phyloP scores from a whole-genome alignment of 2,113 vertebrate genomes.

The Salminus brasiliensis region DNA sequence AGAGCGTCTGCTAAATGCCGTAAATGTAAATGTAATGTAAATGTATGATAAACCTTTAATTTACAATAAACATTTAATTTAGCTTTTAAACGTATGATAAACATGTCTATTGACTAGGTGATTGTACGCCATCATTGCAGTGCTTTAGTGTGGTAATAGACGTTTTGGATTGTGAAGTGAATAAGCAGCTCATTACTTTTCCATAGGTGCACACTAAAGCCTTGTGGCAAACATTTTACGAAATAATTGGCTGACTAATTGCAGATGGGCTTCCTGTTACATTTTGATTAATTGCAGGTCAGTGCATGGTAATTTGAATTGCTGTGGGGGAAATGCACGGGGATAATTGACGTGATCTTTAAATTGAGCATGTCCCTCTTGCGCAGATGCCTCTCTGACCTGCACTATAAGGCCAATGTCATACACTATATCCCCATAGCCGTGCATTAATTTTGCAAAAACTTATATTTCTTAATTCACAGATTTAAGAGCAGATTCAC shows the following conservation, averaged over 20 bases:
- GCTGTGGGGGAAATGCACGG: neutral
- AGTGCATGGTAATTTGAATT: conserved; percentile 16
- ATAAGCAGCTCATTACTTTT: conserved; percentile 37
- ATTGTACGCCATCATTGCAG: neutral
- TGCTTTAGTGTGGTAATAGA: neutral
- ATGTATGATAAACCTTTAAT: too few relatives aligned
- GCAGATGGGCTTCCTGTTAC: neutral
- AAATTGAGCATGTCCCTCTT: neutral
- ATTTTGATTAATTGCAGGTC: conserved; percentile 46
- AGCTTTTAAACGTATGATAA: too few relatives aligned
- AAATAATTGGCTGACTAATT: conserved; percentile 31
- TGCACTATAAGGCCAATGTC: neutral
- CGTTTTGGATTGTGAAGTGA: neutral
- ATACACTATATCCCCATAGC: neutral
- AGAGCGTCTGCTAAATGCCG: too few relatives aligned
- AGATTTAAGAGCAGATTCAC: neutral
- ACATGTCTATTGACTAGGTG: neutral
- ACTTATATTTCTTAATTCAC: neutral
- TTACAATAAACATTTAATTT: too few relatives aligned
- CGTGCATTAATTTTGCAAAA: neutral
- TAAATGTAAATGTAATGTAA: too few relatives aligned
- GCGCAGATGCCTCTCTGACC: neutral
- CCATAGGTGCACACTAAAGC: conserved; percentile 26
- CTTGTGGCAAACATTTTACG: conserved; percentile 10
- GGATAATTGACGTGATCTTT: conserved; percentile 19